Percentiles rank a stretch among this genome's conserved stretches.
Conservation (phyloP, 2,888 invertebrate species). For the Carabus problematicus region DNA sequence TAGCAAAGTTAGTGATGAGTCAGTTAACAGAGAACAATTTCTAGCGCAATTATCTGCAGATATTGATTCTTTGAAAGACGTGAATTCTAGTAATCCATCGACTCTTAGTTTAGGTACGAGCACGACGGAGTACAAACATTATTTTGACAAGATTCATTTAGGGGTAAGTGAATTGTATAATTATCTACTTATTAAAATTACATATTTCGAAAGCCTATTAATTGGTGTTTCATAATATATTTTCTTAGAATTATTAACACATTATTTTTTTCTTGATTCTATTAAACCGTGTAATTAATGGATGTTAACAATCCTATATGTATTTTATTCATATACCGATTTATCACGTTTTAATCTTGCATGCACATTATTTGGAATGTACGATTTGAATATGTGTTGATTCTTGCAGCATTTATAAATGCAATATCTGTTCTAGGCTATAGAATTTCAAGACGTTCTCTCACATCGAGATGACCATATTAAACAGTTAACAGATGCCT, state of each 20-base stretch:
- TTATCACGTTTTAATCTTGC: too few species aligned
- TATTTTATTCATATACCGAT: too few species aligned
- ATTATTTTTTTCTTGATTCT: too few species aligned
- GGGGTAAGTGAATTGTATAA: constrained; percentile 26
- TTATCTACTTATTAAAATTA: neutral
- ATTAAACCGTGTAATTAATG: too few species aligned
- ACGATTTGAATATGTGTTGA: too few species aligned
- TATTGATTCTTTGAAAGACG: constrained; percentile 61
- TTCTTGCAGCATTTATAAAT: too few species aligned
- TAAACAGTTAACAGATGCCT: constrained; percentile 72
- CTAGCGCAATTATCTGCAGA: constrained; percentile 61
- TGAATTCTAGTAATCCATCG: constrained; percentile 59
- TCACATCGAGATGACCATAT: constrained; percentile 74
- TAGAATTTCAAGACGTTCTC: constrained; percentile 76
- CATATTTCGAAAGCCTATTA: neutral
- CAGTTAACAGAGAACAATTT: constrained; percentile 61
- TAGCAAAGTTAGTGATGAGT: constrained; percentile 60
- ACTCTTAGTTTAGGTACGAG: constrained; percentile 65
- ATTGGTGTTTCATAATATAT: too few species aligned
- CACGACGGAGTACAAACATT: constrained; percentile 75
- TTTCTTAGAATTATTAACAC: too few species aligned
- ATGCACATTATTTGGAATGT: too few species aligned
- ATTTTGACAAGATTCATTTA: constrained; percentile 63
- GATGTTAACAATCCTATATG: neutral
- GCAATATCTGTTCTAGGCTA: constrained; percentile 64